A percentile compares a stretch with the other conserved stretches of the same genome.
phyloP scores from a whole-genome alignment of 2,797 vertebrate genomes.

The Carduelis carduelis region DNA sequence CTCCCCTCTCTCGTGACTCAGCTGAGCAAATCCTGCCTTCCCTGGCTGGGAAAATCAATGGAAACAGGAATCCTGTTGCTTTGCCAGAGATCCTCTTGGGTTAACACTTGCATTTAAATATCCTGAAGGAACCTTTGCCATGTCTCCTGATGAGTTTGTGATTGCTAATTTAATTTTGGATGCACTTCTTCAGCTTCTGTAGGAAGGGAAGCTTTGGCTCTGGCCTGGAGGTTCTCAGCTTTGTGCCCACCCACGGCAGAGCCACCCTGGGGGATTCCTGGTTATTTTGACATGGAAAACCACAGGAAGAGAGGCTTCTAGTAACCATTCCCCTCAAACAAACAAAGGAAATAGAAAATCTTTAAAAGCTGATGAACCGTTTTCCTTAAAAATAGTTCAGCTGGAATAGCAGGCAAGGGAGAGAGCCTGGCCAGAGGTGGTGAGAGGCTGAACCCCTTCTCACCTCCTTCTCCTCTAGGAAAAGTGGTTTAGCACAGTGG shows the following conservation, averaged over 20 bases:
- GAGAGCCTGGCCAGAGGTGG: not conserved
- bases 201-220: not conserved
- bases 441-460: not conserved
- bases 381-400: not conserved
- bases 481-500: not conserved
- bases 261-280: not conserved
- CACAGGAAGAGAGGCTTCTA: not conserved
- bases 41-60: not conserved
- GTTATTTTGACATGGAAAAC: not conserved
- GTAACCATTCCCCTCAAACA: not conserved
- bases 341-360: not conserved
- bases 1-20: not conserved
- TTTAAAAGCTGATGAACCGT: not conserved
- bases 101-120: not conserved
- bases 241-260: not conserved
- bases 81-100: not conserved
- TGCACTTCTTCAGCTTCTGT: not conserved
- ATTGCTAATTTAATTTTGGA: not conserved
- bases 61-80: not conserved
- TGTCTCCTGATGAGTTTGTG: not conserved
- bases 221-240: not conserved
- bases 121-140: not conserved
- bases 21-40: not conserved
- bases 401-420: not conserved
- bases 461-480: not conserved